These are phyloP conservation scores for Ophion ventricosus DNA, from an alignment of 2,888 invertebrate genomes.

Conservation along the genomic window DNA sequence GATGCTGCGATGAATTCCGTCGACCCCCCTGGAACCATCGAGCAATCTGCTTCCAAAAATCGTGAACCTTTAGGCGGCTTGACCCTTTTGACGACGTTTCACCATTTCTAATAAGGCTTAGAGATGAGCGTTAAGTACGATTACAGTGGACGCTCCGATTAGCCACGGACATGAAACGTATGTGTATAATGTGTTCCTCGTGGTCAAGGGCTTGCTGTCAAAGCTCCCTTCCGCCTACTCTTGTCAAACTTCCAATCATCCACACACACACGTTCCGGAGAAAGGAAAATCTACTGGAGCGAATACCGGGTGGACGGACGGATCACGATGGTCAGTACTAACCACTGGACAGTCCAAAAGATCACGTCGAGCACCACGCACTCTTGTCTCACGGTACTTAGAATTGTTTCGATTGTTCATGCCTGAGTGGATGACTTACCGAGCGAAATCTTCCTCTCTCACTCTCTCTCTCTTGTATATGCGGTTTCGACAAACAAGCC, in stretches of 20 bases:
- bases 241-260: constrained; percentile 52
- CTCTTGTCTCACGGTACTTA: constrained; percentile 79
- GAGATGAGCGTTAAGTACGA: constrained; percentile 40
- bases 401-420: constrained; percentile 71
- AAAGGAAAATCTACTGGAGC: constrained; percentile 53
- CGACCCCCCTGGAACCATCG: background rate
- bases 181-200: constrained; percentile 13
- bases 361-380: constrained; percentile 53
- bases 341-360: constrained; percentile 69
- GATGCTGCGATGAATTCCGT: constrained; percentile 1
- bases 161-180: constrained; percentile 48
- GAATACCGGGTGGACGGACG: constrained; percentile 41
- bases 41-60: constrained; percentile 36
- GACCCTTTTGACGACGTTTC: constrained; percentile 57
- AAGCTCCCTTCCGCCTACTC: constrained; percentile 13
- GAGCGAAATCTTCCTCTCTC: constrained; percentile 64
- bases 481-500: constrained; percentile 71
- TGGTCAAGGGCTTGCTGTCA: constrained; percentile 35
- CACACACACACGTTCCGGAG: constrained; percentile 43
- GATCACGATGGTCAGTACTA: constrained; percentile 48
- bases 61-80: constrained; percentile 29
- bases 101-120: constrained; percentile 52
- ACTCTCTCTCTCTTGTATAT: constrained; percentile 16
- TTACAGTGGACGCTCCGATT: constrained; percentile 65
- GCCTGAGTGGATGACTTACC: constrained; percentile 77